A percentile compares a stretch with the other conserved stretches of the same genome.
These are phyloP conservation scores for Dysidea cf. avara DNA, from an alignment of 37 sponge, comb jelly and placozoan species.

Conservation along the genomic window DNA sequence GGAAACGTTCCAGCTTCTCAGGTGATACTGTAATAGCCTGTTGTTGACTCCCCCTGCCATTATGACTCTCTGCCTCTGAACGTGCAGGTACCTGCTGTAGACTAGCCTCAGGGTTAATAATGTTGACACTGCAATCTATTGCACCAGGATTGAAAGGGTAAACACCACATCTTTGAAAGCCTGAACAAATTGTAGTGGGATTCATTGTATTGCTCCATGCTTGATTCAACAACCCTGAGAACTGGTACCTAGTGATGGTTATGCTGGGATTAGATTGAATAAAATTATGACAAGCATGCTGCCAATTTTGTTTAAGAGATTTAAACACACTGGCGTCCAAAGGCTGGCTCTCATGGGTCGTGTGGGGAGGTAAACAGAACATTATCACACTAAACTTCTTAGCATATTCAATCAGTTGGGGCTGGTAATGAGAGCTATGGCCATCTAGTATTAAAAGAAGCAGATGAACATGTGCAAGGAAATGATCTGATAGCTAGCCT, in stretches of 20 bases:
- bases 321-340: conserved; percentile 21
- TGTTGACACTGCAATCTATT: not conserved
- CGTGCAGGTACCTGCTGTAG: not conserved
- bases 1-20: no score
- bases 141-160: conserved; percentile 40
- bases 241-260: conserved; percentile 9
- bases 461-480: conserved; percentile 13
- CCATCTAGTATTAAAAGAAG: conserved; percentile 38
- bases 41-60: not conserved
- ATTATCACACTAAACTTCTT: conserved; percentile 2
- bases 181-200: conserved; percentile 10
- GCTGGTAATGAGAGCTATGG: conserved; percentile 25
- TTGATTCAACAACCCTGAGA: conserved; percentile 15
- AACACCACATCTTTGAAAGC: conserved; percentile 23
- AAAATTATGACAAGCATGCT: conserved; percentile 11
- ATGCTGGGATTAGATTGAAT: conserved; percentile 11
- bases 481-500: conserved; percentile 17
- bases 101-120: not conserved
- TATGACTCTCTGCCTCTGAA: not conserved
- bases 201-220: conserved; percentile 36
- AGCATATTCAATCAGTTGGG: conserved; percentile 20
- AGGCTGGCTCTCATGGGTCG: conserved; percentile 35
- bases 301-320: conserved; percentile 16
- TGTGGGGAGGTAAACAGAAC: conserved; percentile 26
- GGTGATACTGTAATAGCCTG: not conserved